Evolutionary conservation across 2,888 invertebrate genomes (phyloP), one percentile per base, ranked within the genome.

Genomic region (Girardia tigrina): DNA sequence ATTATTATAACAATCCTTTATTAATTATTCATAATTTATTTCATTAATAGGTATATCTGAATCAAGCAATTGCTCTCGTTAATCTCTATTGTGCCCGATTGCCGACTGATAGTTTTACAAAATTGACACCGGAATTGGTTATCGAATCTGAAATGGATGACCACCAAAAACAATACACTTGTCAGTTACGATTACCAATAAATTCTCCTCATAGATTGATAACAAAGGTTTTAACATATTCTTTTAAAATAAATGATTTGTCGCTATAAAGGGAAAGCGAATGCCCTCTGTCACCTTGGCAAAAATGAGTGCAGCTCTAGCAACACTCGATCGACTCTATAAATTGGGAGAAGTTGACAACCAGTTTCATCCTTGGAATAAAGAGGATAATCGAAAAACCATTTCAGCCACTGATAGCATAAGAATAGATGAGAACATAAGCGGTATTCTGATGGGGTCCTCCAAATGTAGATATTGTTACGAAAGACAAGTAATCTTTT

Each of bases 91-190:
- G 98, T 85, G 92, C 92, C 71, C 94, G 94, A 84, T 87, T 98
- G 74, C 98, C 98, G 0, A 95, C 95, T 79, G 98, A 98, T 84
- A 93, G 94, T 0, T 98, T 98, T 86, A 98, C 98, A 0, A 89
- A 93, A 75, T 87, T 98, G 0, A 92, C 94, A 0, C 94, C 98
- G 0, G 88, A 90, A 77, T 94, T 92, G 79, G 81, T 85, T 76
- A 83, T 88, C 0, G 42, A 78, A 6, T 73, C 73, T 8, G 75
- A 79, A 85, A 78, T 82, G 81, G 76, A 77, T 2, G 42, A 75
- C 12, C 36, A 36, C 12, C 8, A 36, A 36, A 78, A 81, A 1
- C 79, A 87, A 76, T 92, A 86, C 82, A 87, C 88, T 79, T 94
- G 90, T 81, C 88, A 89, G 0, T 82, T 94, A 69, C 86, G 91